These are phyloP conservation scores for Incurvaria masculella DNA, from an alignment of 2,888 invertebrate species.

Conservation along the genomic window DNA sequence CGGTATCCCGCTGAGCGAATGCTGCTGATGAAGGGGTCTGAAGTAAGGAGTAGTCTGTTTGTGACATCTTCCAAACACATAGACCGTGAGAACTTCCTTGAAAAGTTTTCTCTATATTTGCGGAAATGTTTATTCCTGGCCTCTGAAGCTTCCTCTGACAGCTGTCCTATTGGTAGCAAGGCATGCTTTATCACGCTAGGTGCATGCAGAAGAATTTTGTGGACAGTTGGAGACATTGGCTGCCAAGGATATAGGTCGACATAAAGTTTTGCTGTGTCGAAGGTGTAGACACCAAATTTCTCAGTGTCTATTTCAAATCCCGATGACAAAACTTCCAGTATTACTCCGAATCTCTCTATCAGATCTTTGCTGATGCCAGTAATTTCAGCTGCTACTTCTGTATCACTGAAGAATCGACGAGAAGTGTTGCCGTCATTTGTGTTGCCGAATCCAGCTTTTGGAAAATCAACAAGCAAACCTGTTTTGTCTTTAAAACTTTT, in stretches of 20 bases:
- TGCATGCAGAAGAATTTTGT: conserved; percentile 20
- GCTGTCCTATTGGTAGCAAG: conserved; percentile 19
- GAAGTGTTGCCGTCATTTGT: conserved; percentile 23
- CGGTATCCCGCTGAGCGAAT: no score
- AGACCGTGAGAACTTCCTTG: conserved; percentile 15
- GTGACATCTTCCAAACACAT: conserved; percentile 13
- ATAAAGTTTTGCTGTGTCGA: conserved; percentile 16
- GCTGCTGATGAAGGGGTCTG: conserved; percentile 8
- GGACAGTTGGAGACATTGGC: conserved; percentile 20
- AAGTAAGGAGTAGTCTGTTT: conserved; percentile 15
- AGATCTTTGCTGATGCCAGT: conserved; percentile 19
- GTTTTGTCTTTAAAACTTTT: conserved; percentile 13
- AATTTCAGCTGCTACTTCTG: conserved; percentile 17
- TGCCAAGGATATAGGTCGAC: conserved; percentile 19
- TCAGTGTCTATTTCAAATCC: conserved; percentile 9
- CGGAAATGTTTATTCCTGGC: conserved; percentile 19
- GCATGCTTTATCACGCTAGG: conserved; percentile 15
- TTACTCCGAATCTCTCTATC: conserved; percentile 11
- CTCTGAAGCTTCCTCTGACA: conserved; percentile 19
- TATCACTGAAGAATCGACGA: conserved; percentile 17
- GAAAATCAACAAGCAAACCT: conserved; percentile 19
- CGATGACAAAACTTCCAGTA: conserved; percentile 11
- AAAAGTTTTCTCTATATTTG: conserved; percentile 11
- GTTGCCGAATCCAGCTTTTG: conserved; percentile 20
- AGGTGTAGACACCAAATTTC: conserved; percentile 5